A percentile compares a stretch with the other conserved stretches of the same genome.
phyloP scores from a whole-genome alignment of 2,113 vertebrate genomes.

The Pteronura brasiliensis region DNA sequence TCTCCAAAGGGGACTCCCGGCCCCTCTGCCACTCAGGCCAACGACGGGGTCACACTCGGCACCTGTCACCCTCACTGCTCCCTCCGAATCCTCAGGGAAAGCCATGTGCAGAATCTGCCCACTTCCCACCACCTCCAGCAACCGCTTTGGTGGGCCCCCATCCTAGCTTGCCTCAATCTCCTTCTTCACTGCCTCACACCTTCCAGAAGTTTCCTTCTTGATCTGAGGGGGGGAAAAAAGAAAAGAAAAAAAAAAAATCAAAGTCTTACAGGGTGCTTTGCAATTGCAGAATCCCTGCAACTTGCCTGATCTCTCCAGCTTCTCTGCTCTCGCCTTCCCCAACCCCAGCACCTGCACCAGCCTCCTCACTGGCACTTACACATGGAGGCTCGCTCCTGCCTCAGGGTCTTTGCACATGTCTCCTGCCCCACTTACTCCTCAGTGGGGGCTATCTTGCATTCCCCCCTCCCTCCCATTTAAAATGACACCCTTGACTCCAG shows the following conservation, averaged over 20 bases:
- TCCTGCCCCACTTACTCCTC: too few species aligned
- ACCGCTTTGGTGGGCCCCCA: not conserved
- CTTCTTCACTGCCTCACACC: not conserved
- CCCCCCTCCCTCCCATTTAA: not conserved
- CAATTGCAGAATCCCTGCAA: fast-evolving
- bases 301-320: not conserved
- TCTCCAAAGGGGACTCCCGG: not conserved
- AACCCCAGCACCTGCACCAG: not conserved
- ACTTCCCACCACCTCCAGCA: not conserved
- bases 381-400: not conserved
- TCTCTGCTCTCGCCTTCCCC: not conserved
- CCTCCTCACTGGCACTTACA: not conserved
- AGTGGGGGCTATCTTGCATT: not conserved
- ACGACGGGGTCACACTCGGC: fast-evolving
- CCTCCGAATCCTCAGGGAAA: too few species aligned
- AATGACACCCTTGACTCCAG: not conserved
- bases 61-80: not conserved
- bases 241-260: not conserved
- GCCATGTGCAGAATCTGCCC: not conserved
- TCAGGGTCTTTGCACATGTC: not conserved
- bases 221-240: not conserved
- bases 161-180: not conserved
- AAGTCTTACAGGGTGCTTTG: not conserved
- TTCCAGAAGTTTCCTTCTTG: not conserved
- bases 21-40: not conserved